Evolutionary conservation across 2,888 invertebrate species (phyloP), one percentile per base, ranked within the genome.

Genomic region (Sussaba pulchella): DNA sequence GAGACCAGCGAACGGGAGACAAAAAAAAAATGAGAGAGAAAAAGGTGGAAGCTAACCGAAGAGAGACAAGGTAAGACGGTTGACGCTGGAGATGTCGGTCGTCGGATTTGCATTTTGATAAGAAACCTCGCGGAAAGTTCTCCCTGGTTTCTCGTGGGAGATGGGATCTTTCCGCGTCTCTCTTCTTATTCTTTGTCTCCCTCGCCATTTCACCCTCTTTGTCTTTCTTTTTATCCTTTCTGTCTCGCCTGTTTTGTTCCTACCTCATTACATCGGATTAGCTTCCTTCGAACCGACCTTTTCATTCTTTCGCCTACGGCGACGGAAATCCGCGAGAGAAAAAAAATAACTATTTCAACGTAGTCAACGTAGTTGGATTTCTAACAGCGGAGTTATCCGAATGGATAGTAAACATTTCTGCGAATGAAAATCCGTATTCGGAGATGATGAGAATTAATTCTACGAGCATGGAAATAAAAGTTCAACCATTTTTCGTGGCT

Each of bases 61-160:
- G 26, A 17, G 36, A 41, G 70, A 82, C 41, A 50, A 71, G 63
- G 57, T 19, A 12, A 50, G 69, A 69, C 39, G 64, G 50, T n/a
- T 24, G 6, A 45, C 21, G 31, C 31, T 57, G 45, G 54, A 14
- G 81, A 77, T 80, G 88, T 87, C 85, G 88, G 84, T 86, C 86
- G 87, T 81, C 86, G 88, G 88, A 92, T 92, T 92, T 91, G 91
- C 92, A 92, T 92, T 92, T 92, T 91, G 92, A 92, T 91, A 91
- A 92, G 91, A 91, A 91, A 91, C 90, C 91, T 91, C 88, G 84
- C 79, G 86, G 87, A 89, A 91, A 91, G 88, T 91, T 91, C 82
- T 84, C 76, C 82, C 79, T 36, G 63, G 64, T 75, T 75, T 74
- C 67, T 81, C 84, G 45, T 82, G 83, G 71, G 84, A 84, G 86